Percentiles rank a stretch among this genome's conserved stretches.
phyloP scores from a whole-genome alignment of 1,140 invertebrate species.

The Pteromalus puparum region DNA sequence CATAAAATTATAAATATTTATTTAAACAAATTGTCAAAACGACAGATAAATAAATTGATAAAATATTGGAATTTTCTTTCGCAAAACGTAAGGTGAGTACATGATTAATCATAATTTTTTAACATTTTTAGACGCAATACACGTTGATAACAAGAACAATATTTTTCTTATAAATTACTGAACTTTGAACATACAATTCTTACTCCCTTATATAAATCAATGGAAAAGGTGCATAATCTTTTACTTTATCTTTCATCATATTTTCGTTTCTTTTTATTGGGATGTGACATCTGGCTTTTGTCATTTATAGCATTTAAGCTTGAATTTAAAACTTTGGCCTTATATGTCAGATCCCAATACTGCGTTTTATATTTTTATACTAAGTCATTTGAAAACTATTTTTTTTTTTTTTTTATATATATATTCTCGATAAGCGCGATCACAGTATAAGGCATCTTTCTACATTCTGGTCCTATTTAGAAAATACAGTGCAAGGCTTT shows the following conservation, averaged over 20 bases:
- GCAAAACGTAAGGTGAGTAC: conserved; percentile 38
- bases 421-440: conserved; percentile 58
- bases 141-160: conserved; percentile 63
- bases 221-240: conserved; percentile 47
- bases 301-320: not conserved
- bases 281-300: not conserved
- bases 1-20: conserved; percentile 41
- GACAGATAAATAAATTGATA: conserved; percentile 30
- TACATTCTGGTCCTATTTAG: conserved; percentile 34
- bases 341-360: not conserved
- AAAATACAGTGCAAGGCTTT: conserved; percentile 48
- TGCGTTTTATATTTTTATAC: conserved; percentile 39
- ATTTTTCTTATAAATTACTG: conserved; percentile 57
- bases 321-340: not conserved
- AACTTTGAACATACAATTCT: conserved; percentile 44
- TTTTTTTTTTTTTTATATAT: conserved; percentile 18
- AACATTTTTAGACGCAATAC: conserved; percentile 58
- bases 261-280: conserved; percentile 48
- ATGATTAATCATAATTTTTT: conserved; percentile 55
- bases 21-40: conserved; percentile 39
- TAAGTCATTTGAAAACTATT: conserved; percentile 50
- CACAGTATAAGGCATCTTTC: conserved; percentile 59
- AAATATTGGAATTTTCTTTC: conserved; percentile 25
- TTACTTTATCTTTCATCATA: conserved; percentile 53
- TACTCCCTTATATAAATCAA: conserved; percentile 53